These are phyloP conservation scores for Salvelinus sp. DNA, from an alignment of 2,113 vertebrate genomes.

Conservation along the genomic window DNA sequence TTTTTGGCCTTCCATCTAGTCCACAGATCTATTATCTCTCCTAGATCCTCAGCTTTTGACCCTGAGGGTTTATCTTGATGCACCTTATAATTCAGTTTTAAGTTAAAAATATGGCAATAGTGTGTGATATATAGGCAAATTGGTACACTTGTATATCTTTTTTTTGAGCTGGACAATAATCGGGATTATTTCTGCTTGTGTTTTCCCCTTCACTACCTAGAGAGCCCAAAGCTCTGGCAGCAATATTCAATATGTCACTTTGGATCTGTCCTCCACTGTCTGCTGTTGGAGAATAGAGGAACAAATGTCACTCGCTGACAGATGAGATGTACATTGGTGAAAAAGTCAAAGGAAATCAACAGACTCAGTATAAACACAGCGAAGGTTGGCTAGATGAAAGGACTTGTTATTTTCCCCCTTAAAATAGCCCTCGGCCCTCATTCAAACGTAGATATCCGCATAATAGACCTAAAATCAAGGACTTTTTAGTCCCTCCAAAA, in stretches of 20 bases:
- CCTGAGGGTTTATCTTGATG: conserved; percentile 41
- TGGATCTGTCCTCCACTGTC: conserved; percentile 44
- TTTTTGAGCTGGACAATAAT: not conserved
- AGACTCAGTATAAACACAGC: conserved; percentile 18
- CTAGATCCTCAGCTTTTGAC: conserved; percentile 28
- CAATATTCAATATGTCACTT: conserved; percentile 18
- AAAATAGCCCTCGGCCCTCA: conserved; percentile 29
- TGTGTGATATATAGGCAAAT: not conserved
- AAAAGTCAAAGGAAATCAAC: conserved; percentile 52
- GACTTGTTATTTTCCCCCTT: conserved; percentile 31
- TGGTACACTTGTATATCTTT: not conserved
- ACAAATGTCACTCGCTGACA: conserved; percentile 42
- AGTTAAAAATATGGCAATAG: not conserved
- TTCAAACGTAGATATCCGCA: conserved; percentile 36
- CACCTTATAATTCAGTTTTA: not conserved
- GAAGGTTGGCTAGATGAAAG: conserved; percentile 42
- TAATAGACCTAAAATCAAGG: conserved; percentile 16
- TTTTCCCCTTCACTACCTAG: conserved; percentile 16
- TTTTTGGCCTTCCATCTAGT: conserved; percentile 29
- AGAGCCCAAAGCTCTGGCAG: conserved; percentile 26
- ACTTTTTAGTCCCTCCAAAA: too few relatives aligned
- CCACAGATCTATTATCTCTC: conserved; percentile 38
- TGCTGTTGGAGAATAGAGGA: conserved; percentile 39
- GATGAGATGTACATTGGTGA: conserved; percentile 32
- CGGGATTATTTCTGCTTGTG: not conserved